These are phyloP conservation scores for Grantiella picta DNA, from an alignment of 2,113 vertebrate species.

Conservation along the genomic window DNA sequence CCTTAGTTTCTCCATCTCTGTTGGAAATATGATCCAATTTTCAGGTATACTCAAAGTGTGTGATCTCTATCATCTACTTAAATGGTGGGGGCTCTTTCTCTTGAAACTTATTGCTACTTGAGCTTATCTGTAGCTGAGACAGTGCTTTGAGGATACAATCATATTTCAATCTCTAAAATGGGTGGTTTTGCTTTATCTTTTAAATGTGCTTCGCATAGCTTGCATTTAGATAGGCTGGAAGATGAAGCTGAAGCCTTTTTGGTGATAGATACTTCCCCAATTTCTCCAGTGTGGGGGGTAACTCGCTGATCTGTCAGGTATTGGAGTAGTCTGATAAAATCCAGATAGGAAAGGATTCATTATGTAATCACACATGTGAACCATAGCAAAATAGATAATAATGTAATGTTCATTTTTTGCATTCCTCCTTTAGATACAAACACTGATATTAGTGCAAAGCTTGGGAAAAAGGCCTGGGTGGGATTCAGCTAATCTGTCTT, in stretches of 20 bases:
- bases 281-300: not conserved
- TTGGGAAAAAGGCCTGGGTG: not conserved
- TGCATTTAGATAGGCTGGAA: not conserved
- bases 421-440: not conserved
- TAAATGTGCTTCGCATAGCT: not conserved
- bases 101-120: not conserved
- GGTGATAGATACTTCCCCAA: fast-evolving
- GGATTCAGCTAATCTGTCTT: not conserved
- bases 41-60: not conserved
- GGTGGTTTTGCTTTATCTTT: not conserved
- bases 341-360: not conserved
- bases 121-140: not conserved
- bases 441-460: not conserved
- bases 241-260: not conserved
- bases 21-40: not conserved
- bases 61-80: not conserved
- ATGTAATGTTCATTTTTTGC: not conserved
- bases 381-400: not conserved
- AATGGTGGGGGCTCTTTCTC: not conserved
- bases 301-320: not conserved
- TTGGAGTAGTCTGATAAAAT: not conserved
- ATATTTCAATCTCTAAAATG: not conserved
- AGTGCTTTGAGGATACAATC: not conserved
- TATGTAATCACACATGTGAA: not conserved
- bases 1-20: not conserved